Evolutionary conservation across 2,888 invertebrate genomes (phyloP), one percentile per base, ranked within the genome.

Genomic region (Aproaerema taeniolella): DNA sequence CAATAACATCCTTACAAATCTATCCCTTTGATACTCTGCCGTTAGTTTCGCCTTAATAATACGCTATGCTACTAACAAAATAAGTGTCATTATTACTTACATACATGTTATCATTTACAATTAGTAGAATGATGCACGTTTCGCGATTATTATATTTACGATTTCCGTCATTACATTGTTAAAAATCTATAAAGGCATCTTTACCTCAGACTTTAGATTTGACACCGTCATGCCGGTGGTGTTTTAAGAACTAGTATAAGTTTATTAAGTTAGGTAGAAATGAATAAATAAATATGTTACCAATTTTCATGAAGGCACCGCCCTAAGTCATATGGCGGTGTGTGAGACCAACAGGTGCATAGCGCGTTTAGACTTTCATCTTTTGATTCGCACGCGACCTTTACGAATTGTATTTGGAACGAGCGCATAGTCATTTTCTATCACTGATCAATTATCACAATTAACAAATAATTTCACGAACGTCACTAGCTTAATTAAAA

Each of bases 121-220:
- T 75, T 79, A 80, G 68, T 76, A 77, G 74, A 80, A 79, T 75
- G 80, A 81, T 76, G 82, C 78, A 75, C 73, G 72, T 70, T 67
- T 72, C 68, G 73, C 70, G 69, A 69, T 70, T 73, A 68, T 59
- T 74, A 46, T 49, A 73, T 64, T 76, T 67, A 75, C 68, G 67
- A 67, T 68, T 72, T 74, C 70, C 70, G 61, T 79, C 72, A 69
- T 73, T 78, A 72, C 61, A 66, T 37, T 58, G 72, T 74, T 80
- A 80, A 78, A 80, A 82, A 83, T 85, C 86, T 86, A 86, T 76
- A 78, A 86, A 86, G 86, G 86, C 86, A 85, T 82, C 85, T 81
- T 82, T 75, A 85, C 85, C 85, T 86, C 86, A 86, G 86, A 86
- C 86, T 86, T 86, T 79, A 82, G 80, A 79, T 81, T 82, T 76